Percentiles rank a stretch among this genome's conserved stretches.
Conservation (phyloP, 2,888 invertebrate genomes). For the Ptychoptera albimana region DNA sequence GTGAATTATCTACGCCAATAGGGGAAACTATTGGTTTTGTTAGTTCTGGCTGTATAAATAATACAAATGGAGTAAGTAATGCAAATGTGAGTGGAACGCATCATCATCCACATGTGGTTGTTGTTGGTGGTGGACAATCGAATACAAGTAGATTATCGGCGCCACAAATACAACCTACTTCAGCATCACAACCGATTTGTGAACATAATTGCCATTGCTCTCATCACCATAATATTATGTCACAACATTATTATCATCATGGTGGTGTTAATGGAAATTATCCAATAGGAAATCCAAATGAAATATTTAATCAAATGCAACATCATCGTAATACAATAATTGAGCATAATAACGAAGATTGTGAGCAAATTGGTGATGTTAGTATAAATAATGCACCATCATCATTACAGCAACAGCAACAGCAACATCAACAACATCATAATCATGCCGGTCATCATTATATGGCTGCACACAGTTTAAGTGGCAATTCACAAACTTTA, state of each 20-base stretch:
- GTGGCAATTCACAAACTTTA: not conserved
- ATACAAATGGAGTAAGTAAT: no score
- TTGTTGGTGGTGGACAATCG: no score
- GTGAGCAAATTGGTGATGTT: not conserved
- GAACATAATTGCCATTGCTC: not conserved
- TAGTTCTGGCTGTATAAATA: no score
- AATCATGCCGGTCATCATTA: conserved; percentile 10
- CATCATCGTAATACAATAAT: not conserved
- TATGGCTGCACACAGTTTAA: conserved; percentile 8
- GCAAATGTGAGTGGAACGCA: no score
- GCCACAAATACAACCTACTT: no score
- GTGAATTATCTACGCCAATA: no score
- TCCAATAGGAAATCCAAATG: not conserved
- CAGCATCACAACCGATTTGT: not conserved
- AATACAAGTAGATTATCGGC: no score
- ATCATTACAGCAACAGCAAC: conserved; percentile 11
- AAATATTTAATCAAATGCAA: not conserved
- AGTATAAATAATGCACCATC: conserved; percentile 9
- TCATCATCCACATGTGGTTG: no score
- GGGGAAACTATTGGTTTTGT: no score
- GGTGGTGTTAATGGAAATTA: not conserved
- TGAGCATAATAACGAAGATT: not conserved
- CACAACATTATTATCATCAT: not conserved
- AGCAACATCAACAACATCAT: conserved; percentile 6
- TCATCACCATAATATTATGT: conserved; percentile 1